Conservation (phyloP, 2,113 vertebrate genomes). For the Physeter macrocephalus region DNA sequence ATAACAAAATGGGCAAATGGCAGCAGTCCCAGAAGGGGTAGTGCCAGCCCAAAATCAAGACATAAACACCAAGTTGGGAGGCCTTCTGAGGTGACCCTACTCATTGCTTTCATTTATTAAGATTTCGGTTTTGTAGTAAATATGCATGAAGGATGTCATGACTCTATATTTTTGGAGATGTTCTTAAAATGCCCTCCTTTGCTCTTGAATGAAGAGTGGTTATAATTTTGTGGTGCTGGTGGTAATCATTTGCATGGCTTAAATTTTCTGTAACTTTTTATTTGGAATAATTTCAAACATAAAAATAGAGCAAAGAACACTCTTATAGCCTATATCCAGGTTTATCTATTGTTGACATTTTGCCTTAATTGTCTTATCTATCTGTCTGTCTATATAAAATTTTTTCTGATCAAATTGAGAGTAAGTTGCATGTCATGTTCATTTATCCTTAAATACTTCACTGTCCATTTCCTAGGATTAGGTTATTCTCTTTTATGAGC, state of each 20-base stretch:
- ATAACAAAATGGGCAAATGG: background rate
- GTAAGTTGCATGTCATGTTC: background rate
- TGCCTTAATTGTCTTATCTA: background rate
- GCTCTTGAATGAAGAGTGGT: background rate
- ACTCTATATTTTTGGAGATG: constrained; percentile 50
- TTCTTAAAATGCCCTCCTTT: constrained; percentile 51
- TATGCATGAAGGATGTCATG: constrained; percentile 10
- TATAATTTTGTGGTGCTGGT: constrained; percentile 33
- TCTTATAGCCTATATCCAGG: background rate
- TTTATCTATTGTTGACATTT: constrained; percentile 4
- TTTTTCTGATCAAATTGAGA: background rate
- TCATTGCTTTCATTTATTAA: constrained; percentile 14
- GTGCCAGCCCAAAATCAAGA: background rate
- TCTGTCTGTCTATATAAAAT: background rate
- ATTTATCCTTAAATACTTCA: background rate
- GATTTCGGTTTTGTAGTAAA: constrained; percentile 59
- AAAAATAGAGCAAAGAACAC: constrained; percentile 15
- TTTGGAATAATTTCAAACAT: constrained; percentile 38
- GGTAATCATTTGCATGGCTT: constrained; percentile 34
- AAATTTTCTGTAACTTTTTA: background rate
- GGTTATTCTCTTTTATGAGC: background rate
- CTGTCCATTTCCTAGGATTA: background rate
- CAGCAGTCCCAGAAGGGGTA: background rate
- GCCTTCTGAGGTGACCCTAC: constrained; percentile 48
- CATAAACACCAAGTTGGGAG: background rate